Evolutionary conservation across 2,888 invertebrate species (phyloP).

Genomic region (Microctonus aethiopoides): DNA sequence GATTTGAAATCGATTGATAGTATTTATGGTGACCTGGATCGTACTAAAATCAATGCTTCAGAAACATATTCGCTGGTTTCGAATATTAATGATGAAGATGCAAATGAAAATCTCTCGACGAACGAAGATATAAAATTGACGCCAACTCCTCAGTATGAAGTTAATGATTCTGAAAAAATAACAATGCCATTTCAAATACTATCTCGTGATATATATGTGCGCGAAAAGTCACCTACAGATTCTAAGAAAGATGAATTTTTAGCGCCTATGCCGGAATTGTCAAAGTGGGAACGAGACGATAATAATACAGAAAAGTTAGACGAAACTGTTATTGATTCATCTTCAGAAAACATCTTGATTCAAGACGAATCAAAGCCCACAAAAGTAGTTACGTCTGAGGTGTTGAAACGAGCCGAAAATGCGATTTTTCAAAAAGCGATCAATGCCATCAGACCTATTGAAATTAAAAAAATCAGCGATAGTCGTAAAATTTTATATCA

Average conservation of each 20-base stretch:
- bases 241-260: slow-evolving; percentile 73
- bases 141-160: background rate
- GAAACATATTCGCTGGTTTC: slow-evolving; percentile 56
- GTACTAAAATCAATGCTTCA: slow-evolving; percentile 57
- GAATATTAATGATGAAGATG: slow-evolving; percentile 31
- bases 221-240: slow-evolving; percentile 12
- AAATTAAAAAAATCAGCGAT: slow-evolving; percentile 79
- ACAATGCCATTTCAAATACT: background rate
- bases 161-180: background rate
- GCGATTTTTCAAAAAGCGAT: slow-evolving; percentile 91
- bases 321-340: slow-evolving; percentile 68
- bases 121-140: slow-evolving; percentile 43
- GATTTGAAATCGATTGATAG: slow-evolving; percentile 61
- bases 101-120: slow-evolving; percentile 13
- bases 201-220: slow-evolving; percentile 35
- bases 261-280: slow-evolving; percentile 81
- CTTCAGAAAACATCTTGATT: slow-evolving; percentile 59
- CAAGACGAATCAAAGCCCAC: slow-evolving; percentile 56
- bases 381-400: slow-evolving; percentile 85
- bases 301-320: slow-evolving; percentile 55
- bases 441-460: slow-evolving; percentile 81
- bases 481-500: slow-evolving; percentile 77
- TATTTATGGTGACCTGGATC: slow-evolving; percentile 62
- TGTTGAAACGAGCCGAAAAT: slow-evolving; percentile 90
- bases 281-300: slow-evolving; percentile 87